Base-by-base conservation (phyloP, 92 coral and sea anemone genomes). In the Anthopleura xanthogrammica region DNA sequence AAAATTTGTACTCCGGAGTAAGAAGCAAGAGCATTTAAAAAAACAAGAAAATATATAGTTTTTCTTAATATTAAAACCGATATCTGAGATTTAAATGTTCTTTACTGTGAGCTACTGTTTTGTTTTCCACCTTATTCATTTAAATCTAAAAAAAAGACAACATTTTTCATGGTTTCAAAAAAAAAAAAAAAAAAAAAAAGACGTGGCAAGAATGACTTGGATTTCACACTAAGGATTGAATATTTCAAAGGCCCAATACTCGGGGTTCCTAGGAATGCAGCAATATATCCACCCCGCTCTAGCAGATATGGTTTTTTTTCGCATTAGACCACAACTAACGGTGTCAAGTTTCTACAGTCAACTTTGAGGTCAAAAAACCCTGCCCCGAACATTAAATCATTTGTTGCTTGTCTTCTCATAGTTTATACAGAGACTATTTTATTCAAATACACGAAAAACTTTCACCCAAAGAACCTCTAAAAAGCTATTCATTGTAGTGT, bases 291-390 rank as follows among this genome's bases (percentile, higher is more conserved):
- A 50, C 40, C 60, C 40, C 56, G 41, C 43, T 62, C 43, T 24
- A 46, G n/a, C 20, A 19, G 9, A 5, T 46, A 23, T 39, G 12
- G 0, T 41, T 23, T 57, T 77, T 55, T 46, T 23, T 46, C 8
- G 58, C 84, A 70, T 52, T 75, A 40, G 16, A 20, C 16, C 23
- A 70, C 29, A 39, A 77, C 64, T 17, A 77, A 42, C 55, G 66
- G 84, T 81, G 77, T 81, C 77, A 50, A 17, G 77, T 81, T 66
- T n/a, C 62, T 52, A 62, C 22, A 68, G 68, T 66, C 65, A 70
- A 81, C 77, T 23, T 50, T 68, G 84, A 81, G 84, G 84, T 81
- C 84, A 81, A 48, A 81, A 81, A 81, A 81, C 84, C 84, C 84
- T 78, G 84, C 84, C 84, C 84, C 40, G 70, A 81, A 64, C 84